A percentile compares a stretch with the other conserved stretches of the same genome.
phyloP scores from a whole-genome alignment of 2,888 invertebrate species.

The Plagiodera versicolora region DNA sequence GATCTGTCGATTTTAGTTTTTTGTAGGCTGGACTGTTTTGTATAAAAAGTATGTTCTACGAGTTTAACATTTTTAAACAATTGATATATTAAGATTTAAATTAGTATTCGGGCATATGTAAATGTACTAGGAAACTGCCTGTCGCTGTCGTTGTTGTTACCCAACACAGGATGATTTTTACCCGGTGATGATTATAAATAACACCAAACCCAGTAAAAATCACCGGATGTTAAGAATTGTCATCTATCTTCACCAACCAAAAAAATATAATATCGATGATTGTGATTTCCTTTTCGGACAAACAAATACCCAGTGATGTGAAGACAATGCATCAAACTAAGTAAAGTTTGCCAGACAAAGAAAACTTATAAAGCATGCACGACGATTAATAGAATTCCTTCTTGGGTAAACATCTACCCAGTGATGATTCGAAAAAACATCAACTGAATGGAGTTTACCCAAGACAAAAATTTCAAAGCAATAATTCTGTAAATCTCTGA shows the following conservation, averaged over 20 bases:
- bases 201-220: conserved; percentile 38
- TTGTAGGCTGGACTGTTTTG: too few species aligned
- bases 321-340: conserved; percentile 27
- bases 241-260: neutral
- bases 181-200: conserved; percentile 44
- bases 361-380: neutral
- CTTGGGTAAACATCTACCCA: conserved; percentile 33
- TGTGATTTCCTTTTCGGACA: conserved; percentile 22
- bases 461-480: conserved; percentile 36
- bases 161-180: conserved; percentile 44
- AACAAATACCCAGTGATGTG: conserved; percentile 37
- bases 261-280: neutral
- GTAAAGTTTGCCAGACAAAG: conserved; percentile 23
- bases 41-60: too few species aligned
- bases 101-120: too few species aligned
- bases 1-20: too few species aligned
- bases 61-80: too few species aligned
- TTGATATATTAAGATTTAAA: too few species aligned
- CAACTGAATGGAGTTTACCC: conserved; percentile 32
- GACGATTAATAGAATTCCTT: conserved; percentile 7
- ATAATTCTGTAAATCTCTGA: conserved; percentile 51
- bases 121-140: too few species aligned
- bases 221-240: conserved; percentile 31
- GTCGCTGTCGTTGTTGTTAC: neutral
- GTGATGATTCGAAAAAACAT: conserved; percentile 32